These are phyloP conservation scores for Caerostris darwini DNA, from an alignment of 1,140 invertebrate genomes.

Conservation along the genomic window DNA sequence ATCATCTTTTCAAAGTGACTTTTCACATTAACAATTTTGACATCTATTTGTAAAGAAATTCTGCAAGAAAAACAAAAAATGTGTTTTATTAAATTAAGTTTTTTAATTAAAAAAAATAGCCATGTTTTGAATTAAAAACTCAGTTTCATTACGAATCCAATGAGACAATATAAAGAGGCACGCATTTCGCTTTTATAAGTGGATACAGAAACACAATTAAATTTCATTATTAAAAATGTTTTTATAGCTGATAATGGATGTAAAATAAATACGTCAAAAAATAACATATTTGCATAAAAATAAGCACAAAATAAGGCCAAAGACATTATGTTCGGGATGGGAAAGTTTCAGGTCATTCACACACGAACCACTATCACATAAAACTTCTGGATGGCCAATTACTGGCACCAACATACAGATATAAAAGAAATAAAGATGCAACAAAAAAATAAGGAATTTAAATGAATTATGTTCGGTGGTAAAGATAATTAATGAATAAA, in stretches of 20 bases:
- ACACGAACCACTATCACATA: neutral
- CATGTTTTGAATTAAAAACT: neutral
- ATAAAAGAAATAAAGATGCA: neutral
- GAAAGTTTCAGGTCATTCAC: conserved; percentile 10
- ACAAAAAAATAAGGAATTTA: neutral
- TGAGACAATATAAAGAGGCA: neutral
- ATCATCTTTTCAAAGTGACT: no score
- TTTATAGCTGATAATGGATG: no score
- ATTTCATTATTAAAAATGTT: neutral
- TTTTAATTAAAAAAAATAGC: no score
- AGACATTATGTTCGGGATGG: conserved; percentile 16
- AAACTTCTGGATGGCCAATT: neutral
- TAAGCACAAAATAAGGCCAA: conserved; percentile 10
- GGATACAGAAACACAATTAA: neutral
- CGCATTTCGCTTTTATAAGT: neutral
- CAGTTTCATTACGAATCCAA: neutral
- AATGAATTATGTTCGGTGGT: neutral
- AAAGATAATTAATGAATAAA: conserved; percentile 19
- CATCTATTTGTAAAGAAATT: no score
- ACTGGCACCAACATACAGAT: neutral
- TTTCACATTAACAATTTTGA: no score
- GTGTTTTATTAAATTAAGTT: no score
- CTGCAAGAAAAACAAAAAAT: no score
- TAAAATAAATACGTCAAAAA: neutral
- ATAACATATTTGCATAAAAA: conserved; percentile 16